These are phyloP conservation scores for Morelia viridis DNA, from an alignment of 2,797 vertebrate genomes.

Conservation along the genomic window DNA sequence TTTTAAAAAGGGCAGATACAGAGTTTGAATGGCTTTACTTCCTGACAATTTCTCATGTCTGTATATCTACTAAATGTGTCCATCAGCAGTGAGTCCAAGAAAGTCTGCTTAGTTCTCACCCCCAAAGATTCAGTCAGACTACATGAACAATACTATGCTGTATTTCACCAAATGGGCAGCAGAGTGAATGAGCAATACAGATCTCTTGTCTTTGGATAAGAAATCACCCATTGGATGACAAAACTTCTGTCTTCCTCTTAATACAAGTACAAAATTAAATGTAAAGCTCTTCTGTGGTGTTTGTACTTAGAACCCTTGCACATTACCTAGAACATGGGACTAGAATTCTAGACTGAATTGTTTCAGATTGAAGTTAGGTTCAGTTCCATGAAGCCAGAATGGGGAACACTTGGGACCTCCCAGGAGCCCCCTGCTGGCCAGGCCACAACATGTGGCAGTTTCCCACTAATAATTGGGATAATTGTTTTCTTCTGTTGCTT, in stretches of 20 bases:
- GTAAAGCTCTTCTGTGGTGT: neutral
- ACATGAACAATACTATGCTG: conserved; percentile 58
- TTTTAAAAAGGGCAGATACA: conserved; percentile 80
- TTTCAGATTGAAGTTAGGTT: neutral
- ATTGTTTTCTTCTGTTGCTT: neutral
- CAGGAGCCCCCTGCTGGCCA: neutral
- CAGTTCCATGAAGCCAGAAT: neutral
- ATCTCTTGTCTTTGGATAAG: neutral
- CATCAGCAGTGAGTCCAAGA: conserved; percentile 77
- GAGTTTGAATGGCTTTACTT: conserved; percentile 82
- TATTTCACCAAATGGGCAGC: conserved; percentile 59
- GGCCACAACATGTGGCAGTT: neutral
- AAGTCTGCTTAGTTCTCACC: conserved; percentile 66
- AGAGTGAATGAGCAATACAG: neutral
- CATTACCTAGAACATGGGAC: neutral
- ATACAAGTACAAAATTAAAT: neutral
- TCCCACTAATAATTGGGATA: neutral
- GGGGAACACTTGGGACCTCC: neutral
- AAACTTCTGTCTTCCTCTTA: neutral
- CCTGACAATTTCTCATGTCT: conserved; percentile 80
- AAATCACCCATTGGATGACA: neutral
- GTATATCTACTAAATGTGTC: conserved; percentile 83
- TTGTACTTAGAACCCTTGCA: neutral
- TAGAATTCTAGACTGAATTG: neutral
- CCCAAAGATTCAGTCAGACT: conserved; percentile 57